Base-by-base conservation (phyloP, 2,888 invertebrate species). In the Papilio gigon region DNA sequence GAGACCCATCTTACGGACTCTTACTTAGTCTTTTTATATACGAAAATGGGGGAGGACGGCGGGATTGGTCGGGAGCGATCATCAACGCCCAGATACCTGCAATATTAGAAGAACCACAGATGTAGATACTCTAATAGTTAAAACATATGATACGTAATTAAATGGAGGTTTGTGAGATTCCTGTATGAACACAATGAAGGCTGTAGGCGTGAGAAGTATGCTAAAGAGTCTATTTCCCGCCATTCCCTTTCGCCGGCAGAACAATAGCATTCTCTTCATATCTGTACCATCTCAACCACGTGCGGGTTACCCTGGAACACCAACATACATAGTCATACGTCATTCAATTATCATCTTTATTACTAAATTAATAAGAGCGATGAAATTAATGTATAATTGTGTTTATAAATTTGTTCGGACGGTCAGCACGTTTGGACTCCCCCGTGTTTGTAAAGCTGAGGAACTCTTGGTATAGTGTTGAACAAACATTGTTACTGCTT, bases 181-280 rank as follows among this genome's bases (percentile, higher is more conserved):
- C 60, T 22, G 37, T 47, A n/a, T n/a, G n/a, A 47, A 22, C 25
- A 67, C 47, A 44, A 58, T 59, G 33, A 25, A 47, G 47, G 47
- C 61, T 37, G 35, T 40, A 64, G 70, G 75, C 82, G 82, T 83
- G 81, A 80, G 81, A 80, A 79, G 76, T 78, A 73, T 79, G 77
- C 73, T 79, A 78, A 78, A 73, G 65, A 73, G 68, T 65, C 59
- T 56, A 65, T 70, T 75, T 76, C 78, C 77, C 76, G 75, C 77
- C 78, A 78, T 80, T 78, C 80, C 79, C 80, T 81, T 79, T 81
- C 79, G 73, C 71, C 76, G 75, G 77, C 71, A 67, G 73, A 77
- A 82, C 82, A 82, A 82, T 82, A 72, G 75, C 77, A 81, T 82
- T 77, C 77, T 75, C 74, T 78, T 77, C 65, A 59, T 80, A 78